phyloP scores from a whole-genome alignment of 2,797 vertebrate genomes.

The Lutjanus campechanus region DNA sequence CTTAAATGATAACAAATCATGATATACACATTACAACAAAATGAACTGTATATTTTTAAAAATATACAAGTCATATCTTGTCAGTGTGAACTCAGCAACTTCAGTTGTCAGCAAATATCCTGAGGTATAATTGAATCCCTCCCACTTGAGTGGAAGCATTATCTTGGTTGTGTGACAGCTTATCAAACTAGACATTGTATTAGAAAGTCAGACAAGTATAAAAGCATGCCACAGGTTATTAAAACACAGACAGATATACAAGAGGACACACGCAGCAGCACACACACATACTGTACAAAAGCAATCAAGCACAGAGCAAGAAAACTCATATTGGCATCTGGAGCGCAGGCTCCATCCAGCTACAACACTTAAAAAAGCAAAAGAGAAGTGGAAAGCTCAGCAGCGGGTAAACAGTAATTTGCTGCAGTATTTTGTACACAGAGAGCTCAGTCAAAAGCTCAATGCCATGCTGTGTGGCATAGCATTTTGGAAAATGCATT shows the following conservation, averaged over 20 bases:
- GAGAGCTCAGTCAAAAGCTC: conserved; percentile 57
- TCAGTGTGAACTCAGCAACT: conserved; percentile 25
- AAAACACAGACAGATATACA: conserved; percentile 53
- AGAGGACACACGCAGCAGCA: conserved; percentile 11
- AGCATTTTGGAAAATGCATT: conserved; percentile 65
- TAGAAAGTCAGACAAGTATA: conserved; percentile 39
- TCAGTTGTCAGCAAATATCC: conserved; percentile 17
- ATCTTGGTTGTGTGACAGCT: conserved; percentile 49
- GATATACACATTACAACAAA: conserved; percentile 1
- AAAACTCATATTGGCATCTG: conserved; percentile 49
- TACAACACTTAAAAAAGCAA: conserved; percentile 58
- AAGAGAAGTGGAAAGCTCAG: conserved; percentile 72
- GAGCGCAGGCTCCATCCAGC: conserved; percentile 49
- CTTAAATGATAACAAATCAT: neutral
- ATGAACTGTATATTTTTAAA: neutral
- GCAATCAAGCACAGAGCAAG: conserved; percentile 66
- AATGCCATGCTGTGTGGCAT: conserved; percentile 64
- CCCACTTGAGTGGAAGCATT: conserved; percentile 34
- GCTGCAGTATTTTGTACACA: conserved; percentile 51
- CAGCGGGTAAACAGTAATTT: conserved; percentile 42
- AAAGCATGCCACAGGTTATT: conserved; percentile 61
- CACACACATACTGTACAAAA: conserved; percentile 44
- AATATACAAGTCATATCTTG: conserved; percentile 6
- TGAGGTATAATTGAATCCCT: conserved; percentile 24
- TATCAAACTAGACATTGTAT: conserved; percentile 54